Evolutionary conservation across 2,888 invertebrate genomes (phyloP), one percentile per base, ranked within the genome.

Genomic region (Embidobia sp.): DNA sequence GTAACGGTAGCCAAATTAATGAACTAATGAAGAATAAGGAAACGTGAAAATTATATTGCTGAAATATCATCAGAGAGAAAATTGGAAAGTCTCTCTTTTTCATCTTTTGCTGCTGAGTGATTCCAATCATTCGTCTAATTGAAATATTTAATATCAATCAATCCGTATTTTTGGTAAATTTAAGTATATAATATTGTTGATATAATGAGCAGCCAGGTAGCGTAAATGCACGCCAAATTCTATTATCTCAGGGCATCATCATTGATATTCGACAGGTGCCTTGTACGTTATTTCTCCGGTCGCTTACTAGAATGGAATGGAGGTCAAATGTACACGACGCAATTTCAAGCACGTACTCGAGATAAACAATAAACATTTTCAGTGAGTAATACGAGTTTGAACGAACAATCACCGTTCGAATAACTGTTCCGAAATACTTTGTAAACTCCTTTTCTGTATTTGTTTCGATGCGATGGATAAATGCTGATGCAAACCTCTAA

Each of bases 261-360:
- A 67, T 75, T 75, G 67, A 75, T 75, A 75, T 75, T 75, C 75
- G 75, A 75, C 75, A 67, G 67, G 55, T 75, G 67, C 61, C 67
- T 61, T 67, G 59, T 66, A 53, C 61, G 46, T 74, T 67, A 67
- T 67, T 74, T 59, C 49, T 59, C 49, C 37, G 40, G 40, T 70
- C 66, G 74, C 67, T 53, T 63, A 33, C 53, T 55, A 61, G 42
- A 75, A 67, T 51, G 33, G 61, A 67, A 67, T 55, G 19, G 33
- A 75, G 74, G 67, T 57, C 69, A 69, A 61, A 69, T 44, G 49
- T 69, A 49, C 57, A 49, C 40, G 49, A 15, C 19, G 48, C 69
- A 63, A 75, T 75, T 75, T 75, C 75, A 46, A 42, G 35, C 75
- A 61, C 75, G 55, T 69, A 63, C 22, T 48, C 35, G 75, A 44